Conservation (phyloP, 2,888 invertebrate genomes). For the Epinotia bilunana region DNA sequence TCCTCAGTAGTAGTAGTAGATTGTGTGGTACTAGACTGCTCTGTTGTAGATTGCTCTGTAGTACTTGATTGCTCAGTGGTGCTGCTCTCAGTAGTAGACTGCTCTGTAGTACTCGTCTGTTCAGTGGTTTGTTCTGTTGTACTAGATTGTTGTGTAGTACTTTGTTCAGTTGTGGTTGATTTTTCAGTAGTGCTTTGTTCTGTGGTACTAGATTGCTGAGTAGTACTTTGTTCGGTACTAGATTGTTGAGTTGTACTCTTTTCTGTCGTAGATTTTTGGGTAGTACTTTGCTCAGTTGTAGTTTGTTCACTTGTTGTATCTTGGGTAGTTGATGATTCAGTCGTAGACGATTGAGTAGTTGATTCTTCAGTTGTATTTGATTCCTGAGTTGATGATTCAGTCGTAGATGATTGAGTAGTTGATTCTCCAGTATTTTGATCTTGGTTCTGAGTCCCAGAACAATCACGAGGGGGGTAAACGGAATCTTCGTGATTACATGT, state of each 20-base stretch:
- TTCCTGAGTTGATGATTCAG: slow-evolving; percentile 45
- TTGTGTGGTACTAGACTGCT: slow-evolving; percentile 48
- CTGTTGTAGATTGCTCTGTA: slow-evolving; percentile 50
- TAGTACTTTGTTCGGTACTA: slow-evolving; percentile 39
- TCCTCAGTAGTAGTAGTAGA: slow-evolving; percentile 48
- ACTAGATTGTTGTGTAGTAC: slow-evolving; percentile 50
- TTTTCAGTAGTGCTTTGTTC: slow-evolving; percentile 48
- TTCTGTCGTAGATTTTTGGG: slow-evolving; percentile 44
- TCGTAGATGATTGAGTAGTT: slow-evolving; percentile 43
- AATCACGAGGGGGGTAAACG: slow-evolving; percentile 84
- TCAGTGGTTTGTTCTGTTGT: slow-evolving; percentile 36
- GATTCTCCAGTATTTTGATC: slow-evolving; percentile 56
- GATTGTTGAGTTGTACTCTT: slow-evolving; percentile 48
- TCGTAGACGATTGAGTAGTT: slow-evolving; percentile 49
- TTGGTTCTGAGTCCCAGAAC: slow-evolving; percentile 65
- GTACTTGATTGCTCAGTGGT: slow-evolving; percentile 50
- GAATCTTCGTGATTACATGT: slow-evolving; percentile 88
- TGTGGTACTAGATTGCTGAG: slow-evolving; percentile 36
- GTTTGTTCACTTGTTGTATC: slow-evolving; percentile 38
- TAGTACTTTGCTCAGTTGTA: slow-evolving; percentile 48
- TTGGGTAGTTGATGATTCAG: slow-evolving; percentile 39
- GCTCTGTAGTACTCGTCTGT: slow-evolving; percentile 48
- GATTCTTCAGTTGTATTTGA: slow-evolving; percentile 53
- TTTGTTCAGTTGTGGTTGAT: slow-evolving; percentile 47
- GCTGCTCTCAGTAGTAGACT: slow-evolving; percentile 31